phyloP scores from a whole-genome alignment of 2,113 vertebrate genomes.

The Tragelaphus buxtoni region DNA sequence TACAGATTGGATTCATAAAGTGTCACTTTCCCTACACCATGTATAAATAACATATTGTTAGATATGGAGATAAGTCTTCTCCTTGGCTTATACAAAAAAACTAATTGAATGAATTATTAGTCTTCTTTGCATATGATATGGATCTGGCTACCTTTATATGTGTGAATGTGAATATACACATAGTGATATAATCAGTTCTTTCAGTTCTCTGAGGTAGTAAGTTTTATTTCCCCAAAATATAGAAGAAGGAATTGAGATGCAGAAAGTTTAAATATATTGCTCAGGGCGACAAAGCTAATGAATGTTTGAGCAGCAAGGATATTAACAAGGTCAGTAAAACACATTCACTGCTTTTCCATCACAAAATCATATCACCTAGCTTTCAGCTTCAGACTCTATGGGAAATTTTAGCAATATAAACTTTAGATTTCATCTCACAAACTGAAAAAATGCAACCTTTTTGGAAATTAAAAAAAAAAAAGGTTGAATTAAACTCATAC shows the following conservation, averaged over 20 bases:
- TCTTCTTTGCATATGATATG: neutral
- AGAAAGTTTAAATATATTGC: neutral
- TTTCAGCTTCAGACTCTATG: neutral
- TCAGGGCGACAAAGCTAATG: neutral
- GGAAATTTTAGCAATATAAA: neutral
- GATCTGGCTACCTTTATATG: neutral
- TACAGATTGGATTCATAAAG: neutral
- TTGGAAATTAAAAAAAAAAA: neutral
- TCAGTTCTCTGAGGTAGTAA: neutral
- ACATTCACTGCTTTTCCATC: neutral
- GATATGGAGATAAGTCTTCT: neutral
- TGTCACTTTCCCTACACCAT: fast-evolving
- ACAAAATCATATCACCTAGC: neutral
- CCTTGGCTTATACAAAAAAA: neutral
- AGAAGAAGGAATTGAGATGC: neutral
- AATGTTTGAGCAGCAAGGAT: neutral
- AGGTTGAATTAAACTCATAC: neutral
- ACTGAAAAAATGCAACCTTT: neutral
- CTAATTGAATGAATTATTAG: neutral
- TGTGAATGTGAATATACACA: neutral
- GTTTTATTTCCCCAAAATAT: neutral
- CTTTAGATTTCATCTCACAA: neutral
- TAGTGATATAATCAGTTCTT: neutral
- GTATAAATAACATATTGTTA: neutral
- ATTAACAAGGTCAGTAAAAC: neutral